Base-by-base conservation (phyloP, 1,140 invertebrate species). In the Augochlora pura region DNA sequence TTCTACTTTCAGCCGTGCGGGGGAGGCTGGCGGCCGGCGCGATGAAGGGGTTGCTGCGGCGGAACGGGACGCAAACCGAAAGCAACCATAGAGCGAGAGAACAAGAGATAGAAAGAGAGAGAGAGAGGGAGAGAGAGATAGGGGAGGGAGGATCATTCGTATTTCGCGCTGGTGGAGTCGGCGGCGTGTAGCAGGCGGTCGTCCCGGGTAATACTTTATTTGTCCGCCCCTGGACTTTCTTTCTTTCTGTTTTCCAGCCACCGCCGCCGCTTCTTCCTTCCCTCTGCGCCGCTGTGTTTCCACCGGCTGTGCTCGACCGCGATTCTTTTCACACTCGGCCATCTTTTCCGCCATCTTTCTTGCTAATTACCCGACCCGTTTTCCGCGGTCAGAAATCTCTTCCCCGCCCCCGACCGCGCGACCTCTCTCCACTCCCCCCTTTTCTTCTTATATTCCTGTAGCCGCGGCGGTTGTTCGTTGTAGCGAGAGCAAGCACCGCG, bases 281-380 rank as follows among this genome's bases (percentile, higher is more conserved):
- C 46, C 42, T 18, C 42, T 23, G 66, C 42, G 67, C 23, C 42
- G 46, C n/a, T n/a, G 54, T 63, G 63, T 65, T 38, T 57, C 57
- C 49, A 81, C 60, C 79, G 64, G 57, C 66, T 38, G 52, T 72
- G 60, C 80, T 78, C 75, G 75, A 68, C 64, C 78, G 65, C 80
- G 74, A 87, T 85, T 84, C 82, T 88, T 88, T 88, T 88, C 86
- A 86, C 83, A 81, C 80, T 87, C 73, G 71, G 63, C 70, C 86
- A 77, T 88, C 80, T 86, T 84, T 80, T 81, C 84, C 85, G 75
- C 79, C 80, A 87, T 88, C 84, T 87, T 90, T 79, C 84, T 86
- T 77, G 83, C 85, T 90, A 90, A 90, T 90, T 89, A 90, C 80
- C 82, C 83, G 76, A 87, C 82, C 81, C 82, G 81, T 83, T 88